Evolutionary conservation across 2,888 invertebrate genomes (phyloP).

Genomic region (Drosophila cracens): DNA sequence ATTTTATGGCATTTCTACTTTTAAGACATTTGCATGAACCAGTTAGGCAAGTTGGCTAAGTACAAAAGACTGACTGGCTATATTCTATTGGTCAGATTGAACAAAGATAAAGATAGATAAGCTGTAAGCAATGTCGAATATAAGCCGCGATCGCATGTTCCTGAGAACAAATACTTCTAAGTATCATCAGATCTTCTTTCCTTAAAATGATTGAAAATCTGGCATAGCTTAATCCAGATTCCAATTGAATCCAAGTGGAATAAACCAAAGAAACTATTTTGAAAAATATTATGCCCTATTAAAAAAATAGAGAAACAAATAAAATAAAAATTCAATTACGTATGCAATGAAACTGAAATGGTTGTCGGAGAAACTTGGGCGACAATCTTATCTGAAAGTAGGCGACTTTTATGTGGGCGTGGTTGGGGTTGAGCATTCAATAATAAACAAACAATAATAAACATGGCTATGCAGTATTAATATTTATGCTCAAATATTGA

Average conservation of each 20-base stretch:
- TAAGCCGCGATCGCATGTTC: neutral
- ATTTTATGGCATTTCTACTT: slow-evolving; percentile 16
- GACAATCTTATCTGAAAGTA: neutral
- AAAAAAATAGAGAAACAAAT: neutral
- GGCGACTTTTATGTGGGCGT: slow-evolving; percentile 14
- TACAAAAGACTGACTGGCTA: too few species aligned
- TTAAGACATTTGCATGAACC: slow-evolving; percentile 42
- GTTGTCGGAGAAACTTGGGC: neutral
- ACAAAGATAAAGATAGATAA: neutral
- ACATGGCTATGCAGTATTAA: slow-evolving; percentile 77
- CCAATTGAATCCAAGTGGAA: neutral
- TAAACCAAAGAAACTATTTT: neutral
- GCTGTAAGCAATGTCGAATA: neutral
- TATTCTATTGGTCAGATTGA: neutral
- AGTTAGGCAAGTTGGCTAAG: neutral
- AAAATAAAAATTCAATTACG: neutral
- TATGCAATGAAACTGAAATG: neutral
- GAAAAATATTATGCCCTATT: neutral
- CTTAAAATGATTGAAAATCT: neutral
- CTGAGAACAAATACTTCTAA: neutral
- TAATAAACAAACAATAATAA: slow-evolving; percentile 58
- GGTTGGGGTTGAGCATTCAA: slow-evolving; percentile 14
- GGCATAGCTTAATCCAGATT: neutral
- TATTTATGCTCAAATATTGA: slow-evolving; percentile 79
- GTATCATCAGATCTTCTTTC: neutral